A percentile compares a stretch with the other conserved stretches of the same genome.
phyloP scores from a whole-genome alignment of 2,888 invertebrate species.

The Polydrusus tereticollis region DNA sequence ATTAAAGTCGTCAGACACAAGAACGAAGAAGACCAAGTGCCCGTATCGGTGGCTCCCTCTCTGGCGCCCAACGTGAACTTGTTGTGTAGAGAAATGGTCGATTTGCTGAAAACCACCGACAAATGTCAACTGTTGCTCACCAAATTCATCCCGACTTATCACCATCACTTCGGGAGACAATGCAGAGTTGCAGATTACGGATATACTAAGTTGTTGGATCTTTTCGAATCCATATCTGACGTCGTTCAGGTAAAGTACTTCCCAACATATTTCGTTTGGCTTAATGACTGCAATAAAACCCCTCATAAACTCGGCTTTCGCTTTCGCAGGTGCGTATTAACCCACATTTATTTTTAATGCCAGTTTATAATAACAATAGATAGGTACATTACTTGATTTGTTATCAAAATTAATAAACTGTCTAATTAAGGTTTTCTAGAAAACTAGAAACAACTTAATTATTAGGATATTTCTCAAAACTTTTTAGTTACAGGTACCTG shows the following conservation, averaged over 20 bases:
- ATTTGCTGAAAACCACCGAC: conserved; percentile 84
- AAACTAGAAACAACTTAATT: no score
- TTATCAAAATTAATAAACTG: no score
- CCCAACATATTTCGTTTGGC: no score
- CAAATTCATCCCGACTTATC: conserved; percentile 95
- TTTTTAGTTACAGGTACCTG: no score
- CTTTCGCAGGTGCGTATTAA: no score
- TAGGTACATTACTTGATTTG: no score
- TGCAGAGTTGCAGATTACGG: conserved; percentile 97
- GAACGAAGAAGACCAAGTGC: conserved; percentile 58
- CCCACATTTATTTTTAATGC: no score
- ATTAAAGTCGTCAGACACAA: conserved; percentile 62
- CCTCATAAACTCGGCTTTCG: no score
- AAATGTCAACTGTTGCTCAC: conserved; percentile 85
- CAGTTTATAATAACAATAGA: no score
- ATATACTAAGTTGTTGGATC: conserved; percentile 91
- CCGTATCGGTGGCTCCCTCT: conserved; percentile 74
- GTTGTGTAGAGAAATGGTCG: conserved; percentile 89
- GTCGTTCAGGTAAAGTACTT: conserved; percentile 87
- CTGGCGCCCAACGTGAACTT: conserved; percentile 81
- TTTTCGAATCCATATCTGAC: conserved; percentile 89
- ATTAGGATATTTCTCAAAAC: no score
- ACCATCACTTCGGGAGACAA: conserved; percentile 96
- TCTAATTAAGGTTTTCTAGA: no score
- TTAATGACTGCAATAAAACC: no score